A percentile compares a stretch with the other conserved stretches of the same genome.
These are phyloP conservation scores for Leptinotarsa texana DNA, from an alignment of 1,140 invertebrate species.

Conservation along the genomic window DNA sequence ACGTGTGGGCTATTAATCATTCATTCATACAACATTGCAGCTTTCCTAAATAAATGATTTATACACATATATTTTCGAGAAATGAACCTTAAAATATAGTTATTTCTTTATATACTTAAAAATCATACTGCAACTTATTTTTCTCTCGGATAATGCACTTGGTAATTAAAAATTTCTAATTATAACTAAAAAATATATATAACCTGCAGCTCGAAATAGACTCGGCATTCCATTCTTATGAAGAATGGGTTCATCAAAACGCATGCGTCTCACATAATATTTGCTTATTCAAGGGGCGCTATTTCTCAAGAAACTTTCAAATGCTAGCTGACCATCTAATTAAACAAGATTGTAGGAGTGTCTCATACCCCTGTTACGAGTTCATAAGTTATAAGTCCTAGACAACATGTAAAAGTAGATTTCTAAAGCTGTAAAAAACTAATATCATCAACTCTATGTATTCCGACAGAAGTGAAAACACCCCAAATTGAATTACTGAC, in stretches of 20 bases:
- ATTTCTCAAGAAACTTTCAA: no score
- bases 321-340: no score
- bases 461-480: no score
- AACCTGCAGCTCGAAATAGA: neutral
- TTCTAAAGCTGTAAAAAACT: no score
- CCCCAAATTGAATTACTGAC: no score
- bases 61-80: slow-evolving; percentile 29
- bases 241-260: neutral
- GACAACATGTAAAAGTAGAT: no score
- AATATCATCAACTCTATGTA: no score
- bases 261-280: no score
- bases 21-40: slow-evolving; percentile 45
- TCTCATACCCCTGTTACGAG: no score
- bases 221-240: neutral
- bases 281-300: no score
- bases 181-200: slow-evolving; percentile 34
- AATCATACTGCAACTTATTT: slow-evolving; percentile 44
- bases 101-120: slow-evolving; percentile 38
- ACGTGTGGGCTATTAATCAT: slow-evolving; percentile 49
- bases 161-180: slow-evolving; percentile 42
- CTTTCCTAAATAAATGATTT: slow-evolving; percentile 46
- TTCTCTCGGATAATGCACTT: slow-evolving; percentile 49
- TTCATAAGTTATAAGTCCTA: no score
- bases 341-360: no score
- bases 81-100: slow-evolving; percentile 21